These are phyloP conservation scores for Halocynthia roretzi DNA, from an alignment of 23 tunicate genomes.

Conservation along the genomic window DNA sequence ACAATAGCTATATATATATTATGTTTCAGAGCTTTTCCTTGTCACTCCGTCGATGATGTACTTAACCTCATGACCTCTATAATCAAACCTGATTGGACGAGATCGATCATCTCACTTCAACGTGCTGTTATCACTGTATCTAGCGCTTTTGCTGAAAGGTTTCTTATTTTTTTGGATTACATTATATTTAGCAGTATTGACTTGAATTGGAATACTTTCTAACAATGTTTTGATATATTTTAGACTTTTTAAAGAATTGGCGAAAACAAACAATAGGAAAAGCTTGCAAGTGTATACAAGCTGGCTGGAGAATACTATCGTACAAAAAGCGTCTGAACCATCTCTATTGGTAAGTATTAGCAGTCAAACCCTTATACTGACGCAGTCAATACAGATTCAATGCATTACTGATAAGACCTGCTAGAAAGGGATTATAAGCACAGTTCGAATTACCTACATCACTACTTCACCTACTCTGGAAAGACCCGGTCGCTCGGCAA, in stretches of 20 bases:
- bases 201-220: neutral
- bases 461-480: too few relatives aligned
- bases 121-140: constrained; percentile 15
- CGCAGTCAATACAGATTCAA: too few relatives aligned
- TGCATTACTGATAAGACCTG: too few relatives aligned
- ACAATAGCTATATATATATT: neutral
- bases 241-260: constrained; percentile 13
- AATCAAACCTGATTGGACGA: constrained; percentile 46
- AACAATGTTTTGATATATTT: neutral
- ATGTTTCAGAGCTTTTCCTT: constrained; percentile 3
- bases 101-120: neutral
- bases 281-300: neutral
- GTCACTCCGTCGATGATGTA: constrained; percentile 25
- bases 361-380: too few relatives aligned
- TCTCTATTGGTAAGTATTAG: too few relatives aligned
- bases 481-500: too few relatives aligned
- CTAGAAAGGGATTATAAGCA: too few relatives aligned
- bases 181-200: neutral
- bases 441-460: too few relatives aligned
- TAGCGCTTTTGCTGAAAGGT: constrained; percentile 43
- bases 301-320: constrained; percentile 4
- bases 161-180: neutral
- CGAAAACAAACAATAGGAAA: neutral
- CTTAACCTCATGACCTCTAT: constrained; percentile 33
- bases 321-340: too few relatives aligned